Conservation (phyloP, 1,140 invertebrate species). For the Cataglyphis hispanica region DNA sequence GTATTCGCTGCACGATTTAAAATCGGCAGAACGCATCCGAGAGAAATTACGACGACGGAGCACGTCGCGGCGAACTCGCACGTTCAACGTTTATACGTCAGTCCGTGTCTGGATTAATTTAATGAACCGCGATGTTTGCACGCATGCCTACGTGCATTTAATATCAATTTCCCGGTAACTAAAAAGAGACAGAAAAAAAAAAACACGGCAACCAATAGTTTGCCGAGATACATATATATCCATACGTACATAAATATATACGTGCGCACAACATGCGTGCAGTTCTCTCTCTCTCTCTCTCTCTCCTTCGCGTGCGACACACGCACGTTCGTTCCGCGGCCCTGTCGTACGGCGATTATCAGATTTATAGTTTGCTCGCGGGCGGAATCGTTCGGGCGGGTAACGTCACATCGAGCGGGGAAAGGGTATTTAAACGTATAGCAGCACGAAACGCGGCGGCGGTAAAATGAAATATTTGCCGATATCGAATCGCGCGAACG, state of each 20-base stretch:
- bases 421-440: constrained; percentile 66
- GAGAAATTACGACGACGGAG: constrained; percentile 75
- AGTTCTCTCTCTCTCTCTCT: too few species aligned
- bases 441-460: constrained; percentile 39
- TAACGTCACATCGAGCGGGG: constrained; percentile 64
- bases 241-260: constrained; percentile 15
- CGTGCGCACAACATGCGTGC: neutral
- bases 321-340: neutral
- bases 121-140: constrained; percentile 80
- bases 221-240: neutral
- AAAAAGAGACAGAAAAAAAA: constrained; percentile 42
- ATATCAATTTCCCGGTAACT: constrained; percentile 61
- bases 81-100: constrained; percentile 73
- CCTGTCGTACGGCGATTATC: constrained; percentile 61
- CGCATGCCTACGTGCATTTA: constrained; percentile 73
- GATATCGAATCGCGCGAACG: constrained; percentile 51
- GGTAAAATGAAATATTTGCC: constrained; percentile 58
- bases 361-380: constrained; percentile 71
- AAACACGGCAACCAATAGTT: constrained; percentile 34
- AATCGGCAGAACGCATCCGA: constrained; percentile 64
- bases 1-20: constrained; percentile 70
- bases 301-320: too few species aligned
- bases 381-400: constrained; percentile 67
- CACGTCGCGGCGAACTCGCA: constrained; percentile 70
- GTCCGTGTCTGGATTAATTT: constrained; percentile 79